Evolutionary conservation across 35 echinoderm and acorn worm genomes (phyloP).

Genomic region (Anneissia japonica): DNA sequence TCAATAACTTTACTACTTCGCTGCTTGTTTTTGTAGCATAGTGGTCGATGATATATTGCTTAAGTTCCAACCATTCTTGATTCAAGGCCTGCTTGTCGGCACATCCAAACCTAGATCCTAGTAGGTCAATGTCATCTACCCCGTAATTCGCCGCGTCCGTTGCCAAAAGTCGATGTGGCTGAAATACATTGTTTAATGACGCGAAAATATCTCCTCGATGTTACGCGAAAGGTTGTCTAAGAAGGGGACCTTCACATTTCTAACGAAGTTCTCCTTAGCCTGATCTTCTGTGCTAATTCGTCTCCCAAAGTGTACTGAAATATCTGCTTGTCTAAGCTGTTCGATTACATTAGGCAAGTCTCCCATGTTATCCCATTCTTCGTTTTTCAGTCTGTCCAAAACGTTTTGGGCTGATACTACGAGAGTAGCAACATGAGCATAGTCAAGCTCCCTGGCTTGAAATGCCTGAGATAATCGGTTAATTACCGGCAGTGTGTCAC

Average conservation of each 20-base stretch:
- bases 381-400: constrained; percentile 4
- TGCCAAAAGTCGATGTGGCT: background rate
- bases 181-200: background rate
- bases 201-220: constrained; percentile 2
- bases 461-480: constrained; percentile 17
- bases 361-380: constrained; percentile 15
- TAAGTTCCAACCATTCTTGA: background rate
- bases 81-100: background rate
- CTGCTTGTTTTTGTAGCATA: background rate
- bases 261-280: constrained; percentile 6
- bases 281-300: background rate
- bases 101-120: background rate
- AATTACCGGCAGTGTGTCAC: constrained; percentile 30
- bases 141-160: background rate
- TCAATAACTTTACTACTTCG: background rate
- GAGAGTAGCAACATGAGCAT: background rate
- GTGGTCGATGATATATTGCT: background rate
- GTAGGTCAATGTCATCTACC: background rate
- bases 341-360: background rate
- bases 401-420: constrained; percentile 24
- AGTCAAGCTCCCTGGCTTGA: constrained; percentile 32
- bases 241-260: constrained; percentile 12
- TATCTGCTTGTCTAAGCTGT: background rate
- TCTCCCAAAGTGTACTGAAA: background rate
- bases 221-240: background rate